Evolutionary conservation across 2,113 vertebrate genomes (phyloP).

Genomic region (Ctenomys sociabilis): DNA sequence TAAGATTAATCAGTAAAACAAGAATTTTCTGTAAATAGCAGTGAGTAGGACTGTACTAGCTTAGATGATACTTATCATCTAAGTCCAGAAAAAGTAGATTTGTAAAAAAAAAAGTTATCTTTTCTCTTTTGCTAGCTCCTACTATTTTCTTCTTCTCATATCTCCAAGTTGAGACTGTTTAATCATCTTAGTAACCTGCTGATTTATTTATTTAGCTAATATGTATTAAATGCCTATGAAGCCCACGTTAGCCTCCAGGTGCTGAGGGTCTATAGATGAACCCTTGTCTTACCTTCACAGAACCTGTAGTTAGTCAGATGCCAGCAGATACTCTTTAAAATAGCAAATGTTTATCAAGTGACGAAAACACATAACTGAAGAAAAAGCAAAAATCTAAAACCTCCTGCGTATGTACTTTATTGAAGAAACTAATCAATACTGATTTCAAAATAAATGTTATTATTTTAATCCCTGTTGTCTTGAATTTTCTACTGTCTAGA

Average conservation of each 20-base stretch:
- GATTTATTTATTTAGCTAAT: neutral
- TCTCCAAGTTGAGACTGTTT: neutral
- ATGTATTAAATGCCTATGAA: neutral
- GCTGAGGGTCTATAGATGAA: neutral
- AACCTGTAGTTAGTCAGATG: neutral
- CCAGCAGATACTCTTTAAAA: slow-evolving; percentile 18
- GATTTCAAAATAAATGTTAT: neutral
- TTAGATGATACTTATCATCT: neutral
- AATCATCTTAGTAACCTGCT: neutral
- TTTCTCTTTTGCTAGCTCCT: neutral
- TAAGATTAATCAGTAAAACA: slow-evolving; percentile 7
- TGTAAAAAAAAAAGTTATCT: neutral
- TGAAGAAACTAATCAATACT: neutral
- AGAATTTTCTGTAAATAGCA: slow-evolving; percentile 1
- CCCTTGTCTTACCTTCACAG: neutral
- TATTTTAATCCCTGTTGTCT: neutral
- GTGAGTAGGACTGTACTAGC: neutral
- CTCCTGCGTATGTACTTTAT: neutral
- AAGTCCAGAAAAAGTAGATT: slow-evolving; percentile 1
- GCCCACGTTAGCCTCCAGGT: neutral
- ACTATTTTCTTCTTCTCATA: neutral
- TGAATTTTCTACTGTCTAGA: neutral
- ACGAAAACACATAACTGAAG: neutral
- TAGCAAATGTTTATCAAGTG: slow-evolving; percentile 18
- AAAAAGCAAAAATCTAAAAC: neutral